These are phyloP conservation scores for Coreoperca whiteheadi DNA, from an alignment of 2,113 vertebrate genomes.

Conservation along the genomic window DNA sequence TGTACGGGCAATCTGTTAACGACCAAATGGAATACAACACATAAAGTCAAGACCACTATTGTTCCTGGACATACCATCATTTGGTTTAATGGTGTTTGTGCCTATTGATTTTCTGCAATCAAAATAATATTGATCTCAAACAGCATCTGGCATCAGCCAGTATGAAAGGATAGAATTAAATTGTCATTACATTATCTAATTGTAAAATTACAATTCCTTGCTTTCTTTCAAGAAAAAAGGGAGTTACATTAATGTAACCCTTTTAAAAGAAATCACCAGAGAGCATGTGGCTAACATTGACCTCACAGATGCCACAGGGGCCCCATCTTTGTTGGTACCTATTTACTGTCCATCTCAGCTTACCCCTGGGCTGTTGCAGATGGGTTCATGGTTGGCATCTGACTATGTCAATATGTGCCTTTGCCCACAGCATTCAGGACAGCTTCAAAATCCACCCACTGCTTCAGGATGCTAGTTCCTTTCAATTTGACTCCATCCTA, in stretches of 20 bases:
- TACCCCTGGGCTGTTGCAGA: conserved; percentile 62
- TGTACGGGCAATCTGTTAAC: conserved; percentile 17
- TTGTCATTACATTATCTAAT: not conserved
- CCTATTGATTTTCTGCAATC: conserved; percentile 62
- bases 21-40: not conserved
- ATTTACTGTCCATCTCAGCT: conserved; percentile 36
- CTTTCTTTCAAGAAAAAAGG: conserved; percentile 2
- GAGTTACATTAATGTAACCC: not conserved
- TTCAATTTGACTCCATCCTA: conserved; percentile 22
- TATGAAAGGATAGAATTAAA: not conserved
- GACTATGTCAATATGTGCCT: conserved; percentile 51
- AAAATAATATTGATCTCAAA: conserved; percentile 62
- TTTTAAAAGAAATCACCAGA: not conserved
- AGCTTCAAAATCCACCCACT: conserved; percentile 14
- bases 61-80: conserved; percentile 18
- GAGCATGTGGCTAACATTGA: not conserved
- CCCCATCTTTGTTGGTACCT: conserved; percentile 34
- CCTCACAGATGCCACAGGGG: conserved; percentile 38
- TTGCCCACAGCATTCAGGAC: conserved; percentile 41
- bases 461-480: conserved; percentile 16
- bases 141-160: not conserved
- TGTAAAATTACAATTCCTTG: conserved; percentile 1
- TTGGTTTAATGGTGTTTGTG: conserved; percentile 41
- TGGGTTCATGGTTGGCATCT: conserved; percentile 48
- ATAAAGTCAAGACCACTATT: conserved; percentile 14